A percentile compares a stretch with the other conserved stretches of the same genome.
phyloP scores from a whole-genome alignment of 1,140 invertebrate species.

The Babylonia areolata region DNA sequence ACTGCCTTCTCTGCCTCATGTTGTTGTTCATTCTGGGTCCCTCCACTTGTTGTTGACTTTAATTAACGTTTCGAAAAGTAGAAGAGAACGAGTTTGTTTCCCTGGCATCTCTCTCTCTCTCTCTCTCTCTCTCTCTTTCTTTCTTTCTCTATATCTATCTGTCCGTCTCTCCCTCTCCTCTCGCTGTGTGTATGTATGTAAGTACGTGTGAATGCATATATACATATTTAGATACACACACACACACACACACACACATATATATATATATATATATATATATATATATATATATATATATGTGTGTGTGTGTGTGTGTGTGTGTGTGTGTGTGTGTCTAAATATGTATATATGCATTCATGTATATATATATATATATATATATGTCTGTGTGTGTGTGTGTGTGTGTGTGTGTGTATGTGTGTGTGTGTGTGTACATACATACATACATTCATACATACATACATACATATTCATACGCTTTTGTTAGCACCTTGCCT shows the following conservation, averaged over 20 bases:
- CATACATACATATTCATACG: neutral
- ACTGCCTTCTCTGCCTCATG: too few species aligned
- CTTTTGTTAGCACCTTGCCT: too few species aligned
- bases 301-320: neutral
- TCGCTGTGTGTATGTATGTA: too few species aligned
- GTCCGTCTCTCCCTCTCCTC: too few species aligned
- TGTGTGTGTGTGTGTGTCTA: neutral
- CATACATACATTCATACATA: neutral
- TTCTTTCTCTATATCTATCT: too few species aligned
- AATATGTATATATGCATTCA: neutral
- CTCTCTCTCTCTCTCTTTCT: too few species aligned
- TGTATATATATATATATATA: neutral
- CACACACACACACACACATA: slow-evolving; percentile 7
- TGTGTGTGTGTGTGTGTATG: slow-evolving; percentile 5
- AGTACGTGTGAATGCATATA: too few species aligned
- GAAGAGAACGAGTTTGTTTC: too few species aligned
- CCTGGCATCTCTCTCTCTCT: too few species aligned
- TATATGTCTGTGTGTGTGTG: neutral
- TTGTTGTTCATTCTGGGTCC: too few species aligned
- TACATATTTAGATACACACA: neutral
- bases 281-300: neutral
- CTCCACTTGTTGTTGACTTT: too few species aligned
- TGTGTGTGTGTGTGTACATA: neutral
- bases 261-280: neutral
- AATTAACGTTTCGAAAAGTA: too few species aligned